Evolutionary conservation across 1,140 invertebrate species (phyloP), one percentile per base, ranked within the genome.

Genomic region (Laodelphax striatellus): DNA sequence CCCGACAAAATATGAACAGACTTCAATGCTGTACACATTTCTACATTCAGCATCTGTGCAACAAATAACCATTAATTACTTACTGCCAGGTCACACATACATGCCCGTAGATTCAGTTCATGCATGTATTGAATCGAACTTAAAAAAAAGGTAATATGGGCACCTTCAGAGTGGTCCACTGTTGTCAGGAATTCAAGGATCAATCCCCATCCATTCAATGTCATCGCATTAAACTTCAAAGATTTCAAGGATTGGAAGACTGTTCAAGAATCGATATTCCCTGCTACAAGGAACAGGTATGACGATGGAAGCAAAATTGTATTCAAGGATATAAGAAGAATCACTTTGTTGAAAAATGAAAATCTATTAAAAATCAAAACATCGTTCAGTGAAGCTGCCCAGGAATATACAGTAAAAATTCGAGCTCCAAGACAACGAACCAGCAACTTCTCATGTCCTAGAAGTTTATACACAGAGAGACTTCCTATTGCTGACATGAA

Each of bases 31-130:
- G 5, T 60, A 62, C 55, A 53, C 21, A 17, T 63, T 62, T 62
- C 50, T 68, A 53, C 43, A 50, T 58, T 41, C 13, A 50, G 59
- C 60, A 31, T 52, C 64, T 16, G 62, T 61, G 62, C 46, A 50
- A 50, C 46, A 50, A 50, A 50, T 50, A 19, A 19, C 16, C 16
- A 50, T 50, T 50, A 65, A 41, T 61, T 71, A 62, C 62, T 62
- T 65, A 53, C 57, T 70, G 38, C 64, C 64, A 21, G 64, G 68
- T 11, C 67, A 69, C 58, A 61, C 63, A 11, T 62, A 64, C 41
- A 69, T 69, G 68, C 61, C 64, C 14, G 63, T 63, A 5, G 66
- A 69, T 59, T 61, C 63, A n/a, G 62, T 65, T 11, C 68, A 67
- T 61, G 66, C 63, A 17, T 22, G n/a, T 17, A 69, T 69, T 46